Evolutionary conservation across 2,888 invertebrate genomes (phyloP).

Genomic region (Pachliopta kotzebuea): DNA sequence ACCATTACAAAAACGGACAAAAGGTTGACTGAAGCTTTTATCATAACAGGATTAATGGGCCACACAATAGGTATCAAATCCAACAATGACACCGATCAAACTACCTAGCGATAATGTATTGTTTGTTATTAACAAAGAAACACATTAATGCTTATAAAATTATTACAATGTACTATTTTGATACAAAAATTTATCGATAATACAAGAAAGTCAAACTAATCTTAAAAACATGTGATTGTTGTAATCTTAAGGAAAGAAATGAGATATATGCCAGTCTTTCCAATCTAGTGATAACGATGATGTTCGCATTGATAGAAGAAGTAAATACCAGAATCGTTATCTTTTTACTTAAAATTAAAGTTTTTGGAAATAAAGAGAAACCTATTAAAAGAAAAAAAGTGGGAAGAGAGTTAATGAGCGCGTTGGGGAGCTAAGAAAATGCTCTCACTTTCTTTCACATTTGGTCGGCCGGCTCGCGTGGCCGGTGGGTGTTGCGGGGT

Average conservation of each 20-base stretch:
- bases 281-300: too few species aligned
- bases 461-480: constrained; percentile 37
- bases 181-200: constrained; percentile 5
- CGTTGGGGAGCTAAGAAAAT: constrained; percentile 46
- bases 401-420: not conserved
- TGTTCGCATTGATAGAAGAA: too few species aligned
- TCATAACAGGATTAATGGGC: constrained; percentile 47
- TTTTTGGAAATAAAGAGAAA: not conserved
- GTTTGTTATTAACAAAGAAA: constrained; percentile 44
- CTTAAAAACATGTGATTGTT: not conserved
- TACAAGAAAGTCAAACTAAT: not conserved
- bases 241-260: not conserved
- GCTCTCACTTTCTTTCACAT: constrained; percentile 73
- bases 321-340: too few species aligned
- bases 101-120: constrained; percentile 26
- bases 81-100: constrained; percentile 48
- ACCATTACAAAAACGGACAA: constrained; percentile 41
- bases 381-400: not conserved
- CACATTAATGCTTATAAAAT: constrained; percentile 21
- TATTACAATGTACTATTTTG: constrained; percentile 18
- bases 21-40: constrained; percentile 48
- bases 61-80: constrained; percentile 49
- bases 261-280: too few species aligned
- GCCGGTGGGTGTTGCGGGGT: too few species aligned
- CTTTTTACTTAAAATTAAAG: not conserved